Evolutionary conservation across 2,888 invertebrate species (phyloP).

Genomic region (Cacoxenus indagator): DNA sequence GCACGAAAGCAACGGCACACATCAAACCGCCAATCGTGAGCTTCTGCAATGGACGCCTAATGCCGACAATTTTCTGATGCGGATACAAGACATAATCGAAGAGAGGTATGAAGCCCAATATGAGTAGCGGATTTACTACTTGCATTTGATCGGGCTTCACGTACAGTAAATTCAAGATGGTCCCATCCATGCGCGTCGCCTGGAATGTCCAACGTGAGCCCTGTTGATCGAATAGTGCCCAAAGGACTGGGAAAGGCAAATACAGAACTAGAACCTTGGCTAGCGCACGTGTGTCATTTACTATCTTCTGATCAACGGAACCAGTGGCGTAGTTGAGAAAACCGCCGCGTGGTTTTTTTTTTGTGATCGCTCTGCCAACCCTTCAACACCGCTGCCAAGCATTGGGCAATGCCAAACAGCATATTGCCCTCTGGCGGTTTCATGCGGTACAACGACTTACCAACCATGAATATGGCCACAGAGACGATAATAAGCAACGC

Average conservation of each 20-base stretch:
- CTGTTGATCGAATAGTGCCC: slow-evolving; percentile 97
- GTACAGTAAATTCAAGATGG: slow-evolving; percentile 71
- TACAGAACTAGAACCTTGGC: slow-evolving; percentile 85
- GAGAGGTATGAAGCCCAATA: slow-evolving; percentile 87
- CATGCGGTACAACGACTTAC: slow-evolving; percentile 82
- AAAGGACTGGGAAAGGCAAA: slow-evolving; percentile 94
- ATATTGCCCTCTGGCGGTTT: slow-evolving; percentile 88
- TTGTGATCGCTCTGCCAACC: slow-evolving; percentile 67
- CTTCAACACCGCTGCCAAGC: slow-evolving; percentile 75
- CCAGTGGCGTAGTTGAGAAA: slow-evolving; percentile 94
- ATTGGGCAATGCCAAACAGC: slow-evolving; percentile 81
- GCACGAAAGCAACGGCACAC: slow-evolving; percentile 84
- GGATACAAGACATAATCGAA: slow-evolving; percentile 77
- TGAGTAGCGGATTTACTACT: slow-evolving; percentile 90
- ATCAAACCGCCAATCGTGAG: slow-evolving; percentile 84
- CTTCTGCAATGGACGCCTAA: slow-evolving; percentile 67
- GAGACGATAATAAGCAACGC: slow-evolving; percentile 88
- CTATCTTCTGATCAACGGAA: slow-evolving; percentile 78
- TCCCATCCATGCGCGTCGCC: slow-evolving; percentile 90
- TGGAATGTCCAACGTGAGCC: slow-evolving; percentile 94
- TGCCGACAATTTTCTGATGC: slow-evolving; percentile 53
- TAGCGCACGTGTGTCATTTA: slow-evolving; percentile 84
- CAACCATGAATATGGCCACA: slow-evolving; percentile 83
- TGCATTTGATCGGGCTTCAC: slow-evolving; percentile 97
- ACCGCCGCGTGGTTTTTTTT: slow-evolving; percentile 76